Evolutionary conservation across 2,888 invertebrate species (phyloP), one percentile per base, ranked within the genome.

Genomic region (Kryphioiulus occultus): DNA sequence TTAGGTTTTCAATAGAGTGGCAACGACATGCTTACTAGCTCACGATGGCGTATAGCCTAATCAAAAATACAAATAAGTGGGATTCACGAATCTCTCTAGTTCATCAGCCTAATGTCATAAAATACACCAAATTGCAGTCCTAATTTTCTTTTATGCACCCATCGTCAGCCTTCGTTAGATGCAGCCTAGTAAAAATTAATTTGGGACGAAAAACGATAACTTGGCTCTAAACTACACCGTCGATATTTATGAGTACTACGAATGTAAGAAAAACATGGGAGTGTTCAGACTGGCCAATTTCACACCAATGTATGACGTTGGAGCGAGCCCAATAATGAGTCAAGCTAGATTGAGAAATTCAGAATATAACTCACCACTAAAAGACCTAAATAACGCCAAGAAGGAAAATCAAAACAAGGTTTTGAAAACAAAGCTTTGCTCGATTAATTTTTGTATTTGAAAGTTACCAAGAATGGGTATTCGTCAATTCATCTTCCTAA

Each of bases 31-130:
- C 68, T 26, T 3, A 68, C 12, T n/a, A 26, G 68, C 19, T 2
- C n/a, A 17, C 53, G 3, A 53, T n/a, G 17, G 53, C 53, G n/a
- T 19, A 53, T n/a, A 12, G 53, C 53, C 3, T 19, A 2, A 68
- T 68, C 59, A 68, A 68, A 68, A 1, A 10, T 68, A 44, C 26
- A 15, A 1, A 44, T n/a, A 26, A 0, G 12, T 68, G 22, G 5
- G 68, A 68, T 26, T 59, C 59, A 59, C n/a, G 59, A 59, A 59
- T 59, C n/a, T 59, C 47, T 47, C 47, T 47, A 47, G 47, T 47
- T 53, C 68, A 68, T 68, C 68, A 0, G 10, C 1, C 59, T 68
- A 68, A 22, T 17, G 17, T 47, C 47, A 47, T n/a, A 4, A 53
- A 53, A 15, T n/a, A 53, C n/a, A n/a, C 17, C 17, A 17, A 47